Evolutionary conservation across 2,113 vertebrate genomes (phyloP), one percentile per base, ranked within the genome.

Genomic region (Poeciliopsis occidentalis): DNA sequence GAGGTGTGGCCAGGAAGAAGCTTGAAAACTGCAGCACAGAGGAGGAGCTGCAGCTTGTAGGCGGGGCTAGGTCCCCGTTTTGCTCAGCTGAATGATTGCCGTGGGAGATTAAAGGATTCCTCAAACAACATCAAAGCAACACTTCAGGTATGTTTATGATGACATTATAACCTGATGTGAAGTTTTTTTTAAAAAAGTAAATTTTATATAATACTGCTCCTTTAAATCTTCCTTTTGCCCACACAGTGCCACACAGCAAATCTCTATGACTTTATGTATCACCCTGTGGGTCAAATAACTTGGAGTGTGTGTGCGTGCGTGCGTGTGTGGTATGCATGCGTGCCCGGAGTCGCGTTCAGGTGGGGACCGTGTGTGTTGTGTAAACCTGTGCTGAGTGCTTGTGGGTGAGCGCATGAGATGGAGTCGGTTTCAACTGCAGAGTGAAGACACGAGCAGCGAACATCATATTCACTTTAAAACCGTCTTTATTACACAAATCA

Each of bases 341-440:
- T 41, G 54, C 63, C 32, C 69, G 54, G 27, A 60, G 71, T 63
- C 68, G 57, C 79, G 77, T 73, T 37, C 72, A 66, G 51, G 61
- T 68, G 51, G 37, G 62, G 76, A 3, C 19, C 63, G 71, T 26
- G 30, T 39, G 68, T 60, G n/a, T 57, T 31, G 74, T 68, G 37
- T 67, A 63, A 30, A 60, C 31, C 67, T 85, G 81, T 73, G 63
- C 39, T 68, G 75, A 51, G 47, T 34, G 73, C 51, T 29, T 78
- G 69, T 80, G 80, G 39, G 74, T 66, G 75, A 79, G 78, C 8
- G 8, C 78, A 31, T 68, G 79, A 83, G 76, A 82, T 80, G 80
- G 79, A 86, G 75, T 75, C 77, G 76, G 54, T 69, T 67, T 75
- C 60, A 82, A 81, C 88, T 92, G 87, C 86, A 90, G 81, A 88